These are phyloP conservation scores for Hydractinia symbiolongicarpus DNA, from an alignment of 30 jellyfish, hydroid and myxozoan genomes.

Conservation along the genomic window DNA sequence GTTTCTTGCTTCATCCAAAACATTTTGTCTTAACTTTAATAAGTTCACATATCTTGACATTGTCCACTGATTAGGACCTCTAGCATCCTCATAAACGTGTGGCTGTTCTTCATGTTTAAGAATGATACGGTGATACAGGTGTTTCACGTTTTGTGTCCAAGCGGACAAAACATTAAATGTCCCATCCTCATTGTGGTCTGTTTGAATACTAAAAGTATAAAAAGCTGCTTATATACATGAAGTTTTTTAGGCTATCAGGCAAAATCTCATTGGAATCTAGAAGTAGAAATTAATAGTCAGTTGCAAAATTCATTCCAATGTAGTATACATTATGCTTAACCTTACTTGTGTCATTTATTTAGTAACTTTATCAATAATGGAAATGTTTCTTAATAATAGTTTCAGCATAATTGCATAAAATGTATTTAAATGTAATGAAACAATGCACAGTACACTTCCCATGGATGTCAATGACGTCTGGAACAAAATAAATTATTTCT, in stretches of 20 bases:
- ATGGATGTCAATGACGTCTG: no score
- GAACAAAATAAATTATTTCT: no score
- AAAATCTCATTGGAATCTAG: no score
- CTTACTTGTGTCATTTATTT: no score
- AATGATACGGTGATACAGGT: slow-evolving; percentile 43
- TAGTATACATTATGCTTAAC: no score
- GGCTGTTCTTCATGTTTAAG: slow-evolving; percentile 35
- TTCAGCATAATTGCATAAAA: no score
- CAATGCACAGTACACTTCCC: no score
- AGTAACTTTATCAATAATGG: no score
- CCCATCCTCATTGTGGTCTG: slow-evolving; percentile 92
- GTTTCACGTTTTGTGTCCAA: slow-evolving; percentile 64
- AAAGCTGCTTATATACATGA: neutral
- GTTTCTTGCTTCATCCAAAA: slow-evolving; percentile 74
- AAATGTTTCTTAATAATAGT: no score
- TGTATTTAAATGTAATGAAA: no score
- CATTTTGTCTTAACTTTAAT: slow-evolving; percentile 60
- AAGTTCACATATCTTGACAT: slow-evolving; percentile 34
- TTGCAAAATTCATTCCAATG: no score
- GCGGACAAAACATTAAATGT: slow-evolving; percentile 53
- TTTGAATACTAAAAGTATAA: slow-evolving; percentile 55
- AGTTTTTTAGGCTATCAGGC: neutral
- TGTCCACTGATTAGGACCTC: slow-evolving; percentile 76
- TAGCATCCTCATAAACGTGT: slow-evolving; percentile 40
- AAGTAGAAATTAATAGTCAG: no score